Conservation (phyloP, 2,888 invertebrate genomes). For the Cerceris ruficornis region DNA sequence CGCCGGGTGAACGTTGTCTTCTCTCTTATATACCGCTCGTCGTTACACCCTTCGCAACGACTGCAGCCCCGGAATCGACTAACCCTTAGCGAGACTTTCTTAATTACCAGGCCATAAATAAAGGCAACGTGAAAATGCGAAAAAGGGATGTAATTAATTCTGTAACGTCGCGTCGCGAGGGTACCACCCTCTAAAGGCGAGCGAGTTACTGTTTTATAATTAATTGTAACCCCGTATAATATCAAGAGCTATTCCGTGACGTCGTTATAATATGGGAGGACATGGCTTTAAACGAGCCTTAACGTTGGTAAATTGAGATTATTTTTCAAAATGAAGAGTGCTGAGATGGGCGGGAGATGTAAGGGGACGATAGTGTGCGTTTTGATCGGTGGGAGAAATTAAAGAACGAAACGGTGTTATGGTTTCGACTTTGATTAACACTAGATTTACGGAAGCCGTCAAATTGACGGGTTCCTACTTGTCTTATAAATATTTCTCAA, state of each 20-base stretch:
- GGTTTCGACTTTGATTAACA: too few relatives aligned
- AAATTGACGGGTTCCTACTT: too few relatives aligned
- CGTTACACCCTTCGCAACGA: not conserved
- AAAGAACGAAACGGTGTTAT: too few relatives aligned
- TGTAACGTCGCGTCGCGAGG: not conserved
- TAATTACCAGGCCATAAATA: constrained; percentile 46
- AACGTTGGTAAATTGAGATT: too few relatives aligned
- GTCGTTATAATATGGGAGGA: not conserved
- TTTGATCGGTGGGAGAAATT: too few relatives aligned
- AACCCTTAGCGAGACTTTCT: constrained; percentile 10
- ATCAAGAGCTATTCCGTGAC: not conserved
- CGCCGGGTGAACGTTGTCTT: constrained; percentile 10
- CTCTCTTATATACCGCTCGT: not conserved
- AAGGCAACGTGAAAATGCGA: constrained; percentile 28
- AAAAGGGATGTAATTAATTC: constrained; percentile 41
- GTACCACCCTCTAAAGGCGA: not conserved
- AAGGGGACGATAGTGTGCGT: too few relatives aligned
- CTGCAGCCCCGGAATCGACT: constrained; percentile 11
- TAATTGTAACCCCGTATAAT: not conserved
- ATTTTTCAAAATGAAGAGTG: too few relatives aligned
- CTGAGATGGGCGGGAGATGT: too few relatives aligned
- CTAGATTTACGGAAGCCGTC: too few relatives aligned
- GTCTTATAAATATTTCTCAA: too few relatives aligned
- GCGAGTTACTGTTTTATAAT: constrained; percentile 11
- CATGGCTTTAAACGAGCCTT: not conserved